These are phyloP conservation scores for Chirona hameri DNA, from an alignment of 2,888 invertebrate genomes.

Conservation along the genomic window DNA sequence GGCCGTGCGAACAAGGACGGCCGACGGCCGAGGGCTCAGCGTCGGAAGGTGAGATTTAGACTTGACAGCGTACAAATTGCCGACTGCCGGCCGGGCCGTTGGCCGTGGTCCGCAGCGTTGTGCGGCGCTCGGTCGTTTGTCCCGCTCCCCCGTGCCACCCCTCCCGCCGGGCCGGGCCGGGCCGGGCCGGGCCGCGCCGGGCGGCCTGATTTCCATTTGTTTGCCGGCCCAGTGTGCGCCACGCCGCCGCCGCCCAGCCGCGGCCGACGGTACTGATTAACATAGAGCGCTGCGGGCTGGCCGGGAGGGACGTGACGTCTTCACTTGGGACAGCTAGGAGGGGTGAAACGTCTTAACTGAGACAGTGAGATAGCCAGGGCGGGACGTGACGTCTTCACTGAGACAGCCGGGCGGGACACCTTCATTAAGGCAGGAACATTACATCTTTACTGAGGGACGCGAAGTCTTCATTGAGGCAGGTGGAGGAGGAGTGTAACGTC, in stretches of 20 bases:
- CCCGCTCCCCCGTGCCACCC: not conserved
- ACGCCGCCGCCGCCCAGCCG: not conserved
- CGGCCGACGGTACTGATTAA: not conserved
- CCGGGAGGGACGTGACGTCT: not conserved
- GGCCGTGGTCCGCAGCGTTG: not conserved
- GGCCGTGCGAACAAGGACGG: not conserved
- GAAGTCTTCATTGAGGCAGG: too few species aligned
- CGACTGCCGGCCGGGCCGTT: not conserved
- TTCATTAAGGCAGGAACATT: too few species aligned
- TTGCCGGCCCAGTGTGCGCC: not conserved
- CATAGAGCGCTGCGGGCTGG: not conserved
- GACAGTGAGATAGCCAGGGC: too few species aligned
- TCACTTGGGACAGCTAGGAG: not conserved
- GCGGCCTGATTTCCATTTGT: conserved; percentile 5
- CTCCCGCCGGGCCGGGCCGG: too few species aligned
- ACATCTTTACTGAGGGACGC: too few species aligned
- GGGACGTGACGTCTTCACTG: too few species aligned
- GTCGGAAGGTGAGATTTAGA: not conserved
- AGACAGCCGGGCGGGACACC: too few species aligned
- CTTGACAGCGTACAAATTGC: not conserved
- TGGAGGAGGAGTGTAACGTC: too few species aligned
- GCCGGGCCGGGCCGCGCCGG: too few species aligned
- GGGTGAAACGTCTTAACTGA: not conserved
- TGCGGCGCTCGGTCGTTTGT: not conserved
- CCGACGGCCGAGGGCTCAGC: not conserved